Evolutionary conservation across 2,888 invertebrate genomes (phyloP), one percentile per base, ranked within the genome.

Genomic region (Cheilosia grossa): DNA sequence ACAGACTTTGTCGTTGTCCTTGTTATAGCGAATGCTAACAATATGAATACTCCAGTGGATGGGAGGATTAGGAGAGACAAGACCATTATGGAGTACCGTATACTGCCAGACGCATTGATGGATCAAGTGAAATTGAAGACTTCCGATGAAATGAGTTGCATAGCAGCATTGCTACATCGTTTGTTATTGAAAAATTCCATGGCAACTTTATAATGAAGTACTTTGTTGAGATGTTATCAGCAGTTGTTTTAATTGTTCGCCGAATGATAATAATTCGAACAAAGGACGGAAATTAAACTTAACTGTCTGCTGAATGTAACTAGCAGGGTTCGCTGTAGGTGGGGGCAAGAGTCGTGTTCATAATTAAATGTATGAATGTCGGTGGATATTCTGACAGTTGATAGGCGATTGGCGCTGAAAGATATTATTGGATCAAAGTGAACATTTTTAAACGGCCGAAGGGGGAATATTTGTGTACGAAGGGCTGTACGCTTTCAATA

Each of bases 141-240:
- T 21, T 17, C n/a, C 53, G 6, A 40, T 37, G 53, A 61, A 27
- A 56, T 74, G 63, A 64, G 73, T 54, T 64, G 47, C 13, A 13
- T 13, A 37, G 37, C n/a, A 44, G 44, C 7, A 7, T 9, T 6
- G 30, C 24, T 44, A 24, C 54, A 33, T 19, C 6, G 40, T 7
- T 47, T 19, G n/a, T 30, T 61, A 61, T 61, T 72, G 53, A 61
- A 49, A 40, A 42, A 54, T 33, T 51, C 47, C 53, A 56, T 69
- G n/a, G 67, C 10, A 56, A 69, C 56, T 63, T 63, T 37, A 47
- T 24, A 54, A 30, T 30, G 44, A 44, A 47, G 42, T 33, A 47
- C 63, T 54, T 73, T 74, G 73, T 64, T 64, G 17, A 74, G 64
- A 74, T 74, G 63, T 74, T 64, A 54, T 56, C 73, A 74, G 54